Conservation (phyloP, 2,797 vertebrate species). For the Tinamus major region DNA sequence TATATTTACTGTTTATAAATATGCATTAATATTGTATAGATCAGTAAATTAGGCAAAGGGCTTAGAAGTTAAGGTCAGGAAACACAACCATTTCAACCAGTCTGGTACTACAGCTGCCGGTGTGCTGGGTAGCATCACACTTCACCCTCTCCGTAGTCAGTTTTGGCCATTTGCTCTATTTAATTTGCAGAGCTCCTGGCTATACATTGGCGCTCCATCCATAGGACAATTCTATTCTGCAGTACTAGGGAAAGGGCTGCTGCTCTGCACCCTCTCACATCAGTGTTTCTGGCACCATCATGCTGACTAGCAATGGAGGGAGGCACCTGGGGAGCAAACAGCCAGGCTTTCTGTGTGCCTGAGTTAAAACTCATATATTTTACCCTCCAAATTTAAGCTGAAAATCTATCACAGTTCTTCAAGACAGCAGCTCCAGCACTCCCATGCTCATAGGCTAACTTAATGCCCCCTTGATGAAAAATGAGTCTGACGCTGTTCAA, state of each 20-base stretch:
- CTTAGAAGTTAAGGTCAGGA: neutral
- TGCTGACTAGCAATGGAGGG: neutral
- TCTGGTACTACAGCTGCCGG: neutral
- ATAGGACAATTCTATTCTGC: neutral
- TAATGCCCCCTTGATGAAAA: neutral
- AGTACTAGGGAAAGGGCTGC: neutral
- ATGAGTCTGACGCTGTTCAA: neutral
- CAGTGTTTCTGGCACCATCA: neutral
- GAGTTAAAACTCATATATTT: neutral
- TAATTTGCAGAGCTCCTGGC: neutral
- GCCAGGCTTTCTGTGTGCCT: neutral
- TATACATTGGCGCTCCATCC: fast-evolving
- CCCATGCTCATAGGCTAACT: neutral
- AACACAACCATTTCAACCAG: neutral
- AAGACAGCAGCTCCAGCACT: neutral
- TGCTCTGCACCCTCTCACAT: neutral
- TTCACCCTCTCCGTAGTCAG: fast-evolving
- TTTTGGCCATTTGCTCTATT: neutral
- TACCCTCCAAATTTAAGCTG: neutral
- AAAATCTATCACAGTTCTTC: neutral
- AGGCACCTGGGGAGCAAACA: neutral
- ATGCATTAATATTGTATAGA: neutral
- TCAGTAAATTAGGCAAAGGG: neutral
- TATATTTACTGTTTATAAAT: neutral
- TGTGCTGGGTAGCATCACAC: neutral